These are phyloP conservation scores for Himalopsyche japonica DNA, from an alignment of 2,888 invertebrate genomes.

Conservation along the genomic window DNA sequence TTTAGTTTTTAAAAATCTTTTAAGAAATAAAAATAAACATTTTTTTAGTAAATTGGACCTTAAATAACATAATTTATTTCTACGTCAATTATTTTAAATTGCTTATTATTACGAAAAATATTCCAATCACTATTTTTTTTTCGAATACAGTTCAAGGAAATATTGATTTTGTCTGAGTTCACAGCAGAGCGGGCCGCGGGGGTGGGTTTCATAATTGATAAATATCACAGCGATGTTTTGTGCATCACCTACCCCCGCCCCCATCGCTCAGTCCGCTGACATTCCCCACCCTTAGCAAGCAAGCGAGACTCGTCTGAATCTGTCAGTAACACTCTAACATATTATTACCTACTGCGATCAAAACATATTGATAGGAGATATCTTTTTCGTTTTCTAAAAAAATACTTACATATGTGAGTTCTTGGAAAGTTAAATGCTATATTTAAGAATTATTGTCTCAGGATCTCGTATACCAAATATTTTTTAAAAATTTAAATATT, in stretches of 20 bases:
- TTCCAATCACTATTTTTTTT: background rate
- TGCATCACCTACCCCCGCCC: background rate
- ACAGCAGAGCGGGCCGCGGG: conserved; percentile 4
- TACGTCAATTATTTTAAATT: background rate
- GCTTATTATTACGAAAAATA: background rate
- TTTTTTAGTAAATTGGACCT: too few relatives aligned
- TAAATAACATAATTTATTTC: background rate
- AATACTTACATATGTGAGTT: background rate
- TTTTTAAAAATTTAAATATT: too few relatives aligned
- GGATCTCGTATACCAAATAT: too few relatives aligned
- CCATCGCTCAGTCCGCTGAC: background rate
- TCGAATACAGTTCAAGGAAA: conserved; percentile 15
- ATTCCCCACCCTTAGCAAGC: background rate
- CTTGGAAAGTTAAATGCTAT: too few relatives aligned
- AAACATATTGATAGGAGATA: background rate
- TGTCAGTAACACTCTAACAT: conserved; percentile 8
- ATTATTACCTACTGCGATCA: background rate
- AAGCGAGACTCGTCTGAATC: background rate
- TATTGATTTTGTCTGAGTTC: conserved; percentile 24
- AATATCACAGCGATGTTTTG: conserved; percentile 35
- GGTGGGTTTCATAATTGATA: conserved; percentile 35
- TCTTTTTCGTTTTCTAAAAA: background rate
- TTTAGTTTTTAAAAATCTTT: too few relatives aligned
- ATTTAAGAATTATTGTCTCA: too few relatives aligned
- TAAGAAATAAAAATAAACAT: too few relatives aligned